phyloP scores from a whole-genome alignment of 2,888 invertebrate species.

The Drosophila stalkeri region DNA sequence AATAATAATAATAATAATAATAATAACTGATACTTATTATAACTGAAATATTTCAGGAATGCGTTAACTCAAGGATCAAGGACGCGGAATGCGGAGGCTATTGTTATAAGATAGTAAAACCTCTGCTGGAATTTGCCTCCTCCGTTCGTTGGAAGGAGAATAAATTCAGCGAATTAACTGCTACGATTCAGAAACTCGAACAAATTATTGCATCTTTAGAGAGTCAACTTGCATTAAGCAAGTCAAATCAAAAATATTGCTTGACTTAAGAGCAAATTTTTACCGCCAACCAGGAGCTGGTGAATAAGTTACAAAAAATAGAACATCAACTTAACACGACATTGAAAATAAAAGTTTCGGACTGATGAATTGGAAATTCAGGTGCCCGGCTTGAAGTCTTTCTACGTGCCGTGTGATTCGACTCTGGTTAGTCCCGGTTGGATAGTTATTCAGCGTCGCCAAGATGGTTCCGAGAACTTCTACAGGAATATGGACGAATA shows the following conservation, averaged over 20 bases:
- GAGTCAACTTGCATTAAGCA: neutral
- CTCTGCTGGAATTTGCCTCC: neutral
- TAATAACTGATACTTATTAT: neutral
- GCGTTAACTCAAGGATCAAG: neutral
- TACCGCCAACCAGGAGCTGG: neutral
- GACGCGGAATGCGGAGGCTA: neutral
- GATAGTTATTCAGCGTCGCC: constrained; percentile 3
- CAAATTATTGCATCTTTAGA: neutral
- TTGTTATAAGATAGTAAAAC: neutral
- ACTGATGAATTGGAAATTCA: neutral
- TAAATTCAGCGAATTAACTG: neutral
- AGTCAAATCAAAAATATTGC: neutral
- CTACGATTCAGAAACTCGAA: neutral
- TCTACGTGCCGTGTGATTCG: neutral
- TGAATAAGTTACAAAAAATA: neutral
- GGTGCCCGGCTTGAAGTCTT: neutral
- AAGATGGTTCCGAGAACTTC: constrained; percentile 4
- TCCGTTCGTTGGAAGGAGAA: neutral
- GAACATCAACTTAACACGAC: neutral
- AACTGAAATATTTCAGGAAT: neutral
- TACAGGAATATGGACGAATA: neutral
- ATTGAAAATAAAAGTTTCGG: neutral
- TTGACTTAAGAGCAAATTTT: neutral
- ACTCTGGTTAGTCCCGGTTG: neutral
- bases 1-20: neutral